Percentiles rank a stretch among this genome's conserved stretches.
phyloP scores from a whole-genome alignment of 1,140 invertebrate genomes.

The Caenorhabditis remanei region DNA sequence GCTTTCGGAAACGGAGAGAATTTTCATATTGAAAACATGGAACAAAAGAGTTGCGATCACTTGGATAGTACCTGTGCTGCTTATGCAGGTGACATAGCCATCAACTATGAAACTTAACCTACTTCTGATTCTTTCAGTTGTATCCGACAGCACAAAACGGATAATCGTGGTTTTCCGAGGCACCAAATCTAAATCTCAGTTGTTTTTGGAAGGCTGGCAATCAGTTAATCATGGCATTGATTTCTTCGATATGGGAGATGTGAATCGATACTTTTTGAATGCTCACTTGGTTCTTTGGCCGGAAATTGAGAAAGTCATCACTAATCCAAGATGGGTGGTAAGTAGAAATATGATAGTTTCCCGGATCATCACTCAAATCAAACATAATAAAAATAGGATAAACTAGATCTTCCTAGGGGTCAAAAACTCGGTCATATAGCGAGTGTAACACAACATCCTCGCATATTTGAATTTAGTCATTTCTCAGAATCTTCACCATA shows the following conservation, averaged over 20 bases:
- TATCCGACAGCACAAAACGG: conserved; percentile 60
- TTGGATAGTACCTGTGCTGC: conserved; percentile 65
- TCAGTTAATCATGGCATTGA: conserved; percentile 60
- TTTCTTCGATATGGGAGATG: conserved; percentile 66
- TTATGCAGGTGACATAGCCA: conserved; percentile 36
- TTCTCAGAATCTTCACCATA: too few relatives aligned
- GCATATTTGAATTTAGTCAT: too few relatives aligned
- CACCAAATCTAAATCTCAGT: conserved; percentile 66
- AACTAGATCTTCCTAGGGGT: too few relatives aligned
- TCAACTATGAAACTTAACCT: background rate
- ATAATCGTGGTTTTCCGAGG: conserved; percentile 68
- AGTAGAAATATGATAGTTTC: background rate
- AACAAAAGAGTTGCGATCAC: conserved; percentile 62
- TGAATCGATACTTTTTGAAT: conserved; percentile 66
- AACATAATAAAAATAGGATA: too few relatives aligned
- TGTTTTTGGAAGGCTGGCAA: conserved; percentile 66
- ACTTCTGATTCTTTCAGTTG: conserved; percentile 22
- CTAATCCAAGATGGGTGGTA: conserved; percentile 57
- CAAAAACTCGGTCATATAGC: too few relatives aligned
- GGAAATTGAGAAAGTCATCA: conserved; percentile 57
- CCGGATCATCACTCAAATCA: too few relatives aligned
- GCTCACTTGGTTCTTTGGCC: conserved; percentile 63
- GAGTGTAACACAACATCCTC: too few relatives aligned
- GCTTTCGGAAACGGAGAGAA: conserved; percentile 55
- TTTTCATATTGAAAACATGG: conserved; percentile 50